Evolutionary conservation across 2,888 invertebrate genomes (phyloP).

Genomic region (Rambutsinella grinnellia): DNA sequence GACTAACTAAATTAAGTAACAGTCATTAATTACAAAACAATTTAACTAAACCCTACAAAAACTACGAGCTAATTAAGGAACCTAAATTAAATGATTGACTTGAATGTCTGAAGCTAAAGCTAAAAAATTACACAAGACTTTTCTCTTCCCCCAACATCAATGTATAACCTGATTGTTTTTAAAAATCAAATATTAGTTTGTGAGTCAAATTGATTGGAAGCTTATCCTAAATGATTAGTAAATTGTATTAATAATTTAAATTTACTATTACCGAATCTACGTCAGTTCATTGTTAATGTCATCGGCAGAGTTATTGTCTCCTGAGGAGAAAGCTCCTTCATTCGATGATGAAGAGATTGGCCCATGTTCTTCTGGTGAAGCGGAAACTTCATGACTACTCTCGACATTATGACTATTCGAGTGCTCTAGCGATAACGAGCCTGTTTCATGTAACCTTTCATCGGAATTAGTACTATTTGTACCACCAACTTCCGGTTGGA

Average conservation of each 20-base stretch:
- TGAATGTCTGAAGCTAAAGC: too few species aligned
- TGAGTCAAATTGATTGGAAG: constrained; percentile 3
- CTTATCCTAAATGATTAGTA: too few species aligned
- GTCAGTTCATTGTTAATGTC: constrained; percentile 43
- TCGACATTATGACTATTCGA: constrained; percentile 1
- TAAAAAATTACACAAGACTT: too few species aligned
- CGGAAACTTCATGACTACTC: not conserved
- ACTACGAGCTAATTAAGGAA: too few species aligned
- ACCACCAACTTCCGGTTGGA: not conserved
- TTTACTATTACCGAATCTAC: constrained; percentile 12
- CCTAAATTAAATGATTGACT: too few species aligned
- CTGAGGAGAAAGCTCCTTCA: constrained; percentile 8
- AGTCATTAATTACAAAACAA: too few species aligned
- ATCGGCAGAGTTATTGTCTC: constrained; percentile 6
- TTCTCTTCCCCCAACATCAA: constrained; percentile 11
- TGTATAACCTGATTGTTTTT: not conserved
- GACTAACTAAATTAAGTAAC: too few species aligned
- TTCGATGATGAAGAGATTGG: not conserved
- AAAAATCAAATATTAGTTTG: too few species aligned
- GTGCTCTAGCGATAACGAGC: not conserved
- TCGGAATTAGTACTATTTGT: not conserved
- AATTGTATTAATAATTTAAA: constrained; percentile 1
- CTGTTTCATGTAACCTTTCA: not conserved
- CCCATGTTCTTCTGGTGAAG: not conserved
- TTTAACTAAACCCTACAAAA: too few species aligned